Conservation (phyloP, 2,797 vertebrate species). For the Melanotaenia nigrans region DNA sequence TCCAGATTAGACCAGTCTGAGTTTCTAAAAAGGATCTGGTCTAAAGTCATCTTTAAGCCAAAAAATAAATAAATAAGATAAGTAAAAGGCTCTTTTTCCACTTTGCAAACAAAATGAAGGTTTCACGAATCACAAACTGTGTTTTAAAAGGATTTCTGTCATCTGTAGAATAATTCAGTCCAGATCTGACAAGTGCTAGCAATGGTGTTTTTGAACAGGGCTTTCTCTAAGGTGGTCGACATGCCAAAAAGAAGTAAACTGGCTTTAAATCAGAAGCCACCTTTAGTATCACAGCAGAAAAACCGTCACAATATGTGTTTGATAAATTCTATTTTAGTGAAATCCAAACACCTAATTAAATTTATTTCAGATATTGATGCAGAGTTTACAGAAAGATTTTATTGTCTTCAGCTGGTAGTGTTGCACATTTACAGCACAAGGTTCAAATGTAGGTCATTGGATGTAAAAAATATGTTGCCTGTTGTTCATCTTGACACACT, state of each 20-base stretch:
- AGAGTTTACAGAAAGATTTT: background rate
- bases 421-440: background rate
- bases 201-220: too few relatives aligned
- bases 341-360: background rate
- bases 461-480: conserved; percentile 1
- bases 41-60: background rate
- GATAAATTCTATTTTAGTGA: background rate
- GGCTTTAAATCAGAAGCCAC: background rate
- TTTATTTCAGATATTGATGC: background rate
- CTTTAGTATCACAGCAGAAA: background rate
- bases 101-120: background rate
- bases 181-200: background rate
- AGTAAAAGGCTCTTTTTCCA: background rate
- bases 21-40: background rate
- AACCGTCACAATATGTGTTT: background rate
- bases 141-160: background rate
- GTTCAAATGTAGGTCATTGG: background rate
- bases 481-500: background rate
- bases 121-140: background rate
- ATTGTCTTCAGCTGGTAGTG: background rate
- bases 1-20: background rate
- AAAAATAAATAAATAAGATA: background rate
- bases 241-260: background rate
- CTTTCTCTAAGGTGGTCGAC: too few relatives aligned
- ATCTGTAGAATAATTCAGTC: background rate